Percentiles rank a stretch among this genome's conserved stretches.
phyloP scores from a whole-genome alignment of 2,888 invertebrate genomes.

The Lycaena phlaeas region DNA sequence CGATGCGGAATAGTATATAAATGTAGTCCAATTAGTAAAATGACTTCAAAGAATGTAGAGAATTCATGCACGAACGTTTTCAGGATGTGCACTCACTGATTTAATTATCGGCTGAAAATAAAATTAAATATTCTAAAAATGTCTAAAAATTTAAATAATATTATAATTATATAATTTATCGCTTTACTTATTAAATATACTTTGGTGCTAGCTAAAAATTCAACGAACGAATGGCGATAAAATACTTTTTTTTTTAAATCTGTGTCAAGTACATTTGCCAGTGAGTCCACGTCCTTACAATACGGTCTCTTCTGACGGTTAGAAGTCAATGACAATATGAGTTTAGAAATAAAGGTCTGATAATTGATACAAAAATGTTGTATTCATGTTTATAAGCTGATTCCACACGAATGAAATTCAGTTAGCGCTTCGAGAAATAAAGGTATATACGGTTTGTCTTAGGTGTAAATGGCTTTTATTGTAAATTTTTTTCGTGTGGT shows the following conservation, averaged over 20 bases:
- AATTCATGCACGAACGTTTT: constrained; percentile 40
- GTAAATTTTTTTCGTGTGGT: constrained; percentile 16
- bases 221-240: not conserved
- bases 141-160: too few relatives aligned
- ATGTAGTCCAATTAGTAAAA: constrained; percentile 17
- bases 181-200: constrained; percentile 3
- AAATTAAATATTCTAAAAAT: not conserved
- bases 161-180: too few relatives aligned
- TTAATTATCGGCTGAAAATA: not conserved
- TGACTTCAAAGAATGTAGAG: constrained; percentile 21
- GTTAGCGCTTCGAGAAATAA: constrained; percentile 9
- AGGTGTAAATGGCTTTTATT: constrained; percentile 4
- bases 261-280: not conserved
- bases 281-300: constrained; percentile 17
- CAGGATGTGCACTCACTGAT: constrained; percentile 2
- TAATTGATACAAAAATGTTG: constrained; percentile 29
- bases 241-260: not conserved
- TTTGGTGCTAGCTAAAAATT: not conserved
- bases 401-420: constrained; percentile 18
- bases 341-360: constrained; percentile 38
- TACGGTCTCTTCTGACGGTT: constrained; percentile 34
- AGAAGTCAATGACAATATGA: constrained; percentile 46
- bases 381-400: constrained; percentile 16
- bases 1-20: constrained; percentile 19
- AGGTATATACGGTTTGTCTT: constrained; percentile 8